Conservation (phyloP, 2,888 invertebrate species). For the Brachyopa scutellaris region DNA sequence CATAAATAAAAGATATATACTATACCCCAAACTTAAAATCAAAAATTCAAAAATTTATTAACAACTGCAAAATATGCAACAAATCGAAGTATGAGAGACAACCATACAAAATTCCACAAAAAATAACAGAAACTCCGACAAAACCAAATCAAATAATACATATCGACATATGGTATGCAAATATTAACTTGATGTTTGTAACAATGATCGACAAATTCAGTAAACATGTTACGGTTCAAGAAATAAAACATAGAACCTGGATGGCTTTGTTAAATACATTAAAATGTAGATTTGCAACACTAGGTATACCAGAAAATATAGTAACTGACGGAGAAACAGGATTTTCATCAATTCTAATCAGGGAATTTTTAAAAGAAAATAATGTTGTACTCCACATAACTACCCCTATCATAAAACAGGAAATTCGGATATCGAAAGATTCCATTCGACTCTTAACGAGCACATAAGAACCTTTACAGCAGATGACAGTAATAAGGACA, state of each 20-base stretch:
- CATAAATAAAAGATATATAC: neutral
- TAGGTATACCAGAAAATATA: slow-evolving; percentile 16
- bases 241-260: slow-evolving; percentile 23
- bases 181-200: too few species aligned
- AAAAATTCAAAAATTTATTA: slow-evolving; percentile 7
- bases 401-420: slow-evolving; percentile 27
- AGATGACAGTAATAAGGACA: slow-evolving; percentile 11
- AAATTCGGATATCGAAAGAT: too few species aligned
- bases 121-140: slow-evolving; percentile 10
- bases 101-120: slow-evolving; percentile 11
- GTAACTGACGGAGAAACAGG: too few species aligned
- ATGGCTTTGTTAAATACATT: slow-evolving; percentile 7
- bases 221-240: slow-evolving; percentile 20
- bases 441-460: too few species aligned
- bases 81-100: neutral
- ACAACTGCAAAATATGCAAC: slow-evolving; percentile 26
- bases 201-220: slow-evolving; percentile 18
- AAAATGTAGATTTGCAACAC: neutral
- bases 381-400: slow-evolving; percentile 25
- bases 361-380: slow-evolving; percentile 1
- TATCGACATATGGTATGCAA: too few species aligned
- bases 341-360: too few species aligned
- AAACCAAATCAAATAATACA: too few species aligned
- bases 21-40: slow-evolving; percentile 17
- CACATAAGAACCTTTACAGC: slow-evolving; percentile 20